A percentile compares a stretch with the other conserved stretches of the same genome.
These are phyloP conservation scores for Scortum barcoo DNA, from an alignment of 2,113 vertebrate genomes.

Conservation along the genomic window DNA sequence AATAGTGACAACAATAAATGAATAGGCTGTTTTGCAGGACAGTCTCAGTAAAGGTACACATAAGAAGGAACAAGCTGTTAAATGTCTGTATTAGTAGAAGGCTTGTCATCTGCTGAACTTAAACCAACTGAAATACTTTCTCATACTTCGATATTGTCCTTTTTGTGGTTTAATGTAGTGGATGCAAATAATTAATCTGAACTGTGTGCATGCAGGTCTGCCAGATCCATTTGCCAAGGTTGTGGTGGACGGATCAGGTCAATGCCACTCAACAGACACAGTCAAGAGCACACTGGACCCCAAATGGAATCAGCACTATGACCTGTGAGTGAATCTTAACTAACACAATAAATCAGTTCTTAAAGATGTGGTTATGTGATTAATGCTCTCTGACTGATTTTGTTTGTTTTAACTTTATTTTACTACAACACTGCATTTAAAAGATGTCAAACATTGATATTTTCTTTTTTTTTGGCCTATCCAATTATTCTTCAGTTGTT, in stretches of 20 bases:
- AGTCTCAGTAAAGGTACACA: neutral
- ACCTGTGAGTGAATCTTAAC: constrained; percentile 89
- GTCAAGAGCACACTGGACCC: constrained; percentile 99
- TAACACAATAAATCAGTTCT: too few relatives aligned
- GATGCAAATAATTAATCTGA: neutral
- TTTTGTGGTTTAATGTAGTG: constrained; percentile 1
- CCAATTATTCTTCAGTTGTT: neutral
- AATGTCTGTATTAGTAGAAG: neutral
- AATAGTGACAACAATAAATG: neutral
- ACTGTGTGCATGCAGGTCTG: constrained; percentile 85
- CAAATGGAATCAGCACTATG: constrained; percentile 99
- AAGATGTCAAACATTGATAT: neutral
- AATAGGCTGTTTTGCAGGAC: neutral
- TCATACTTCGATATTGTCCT: neutral
- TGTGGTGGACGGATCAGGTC: constrained; percentile 97
- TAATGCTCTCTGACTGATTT: neutral
- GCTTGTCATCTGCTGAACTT: neutral
- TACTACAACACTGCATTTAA: neutral
- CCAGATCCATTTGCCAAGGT: constrained; percentile 98
- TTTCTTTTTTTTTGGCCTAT: neutral
- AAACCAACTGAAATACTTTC: neutral
- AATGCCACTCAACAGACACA: constrained; percentile 99
- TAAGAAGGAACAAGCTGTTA: neutral
- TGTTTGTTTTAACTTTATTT: neutral
- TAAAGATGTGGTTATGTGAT: neutral